Base-by-base conservation (phyloP, 2,113 vertebrate genomes). In the Notothenia coriiceps region DNA sequence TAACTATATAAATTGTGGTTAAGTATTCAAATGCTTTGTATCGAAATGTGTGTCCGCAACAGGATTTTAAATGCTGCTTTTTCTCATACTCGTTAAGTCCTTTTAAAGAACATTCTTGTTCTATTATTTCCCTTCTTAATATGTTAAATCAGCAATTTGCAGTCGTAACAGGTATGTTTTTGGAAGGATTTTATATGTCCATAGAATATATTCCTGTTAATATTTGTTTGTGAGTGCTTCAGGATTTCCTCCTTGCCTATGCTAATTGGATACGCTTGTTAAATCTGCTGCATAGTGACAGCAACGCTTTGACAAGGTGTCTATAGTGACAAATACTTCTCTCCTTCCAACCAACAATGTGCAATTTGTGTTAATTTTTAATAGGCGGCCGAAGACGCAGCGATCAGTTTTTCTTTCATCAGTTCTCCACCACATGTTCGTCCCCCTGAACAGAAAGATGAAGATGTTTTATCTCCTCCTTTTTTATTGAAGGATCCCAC, bases 291-390 rank as follows among this genome's bases (percentile, higher is more conserved):
- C 54, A 79, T 52, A 79, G 4, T 51, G 74, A 77, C 77, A 68
- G 83, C 44, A 68, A 79, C 65, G 43, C 64, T 66, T 60, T 86
- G 67, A 77, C 14, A 3, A 54, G 49, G 12, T 57, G 66, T 80
- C 77, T 75, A 85, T 70, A 57, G 66, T 80, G 72, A 71, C 65
- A 79, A 81, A 85, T 80, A 74, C 68, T 57, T 78, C 55, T 64
- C 49, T 73, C 60, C 14, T 67, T 86, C 70, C 61, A 62, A 35
- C 35, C 35, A 4, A 49, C 40, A 50, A 73, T 80, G 73, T 59
- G 33, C 54, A 74, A 43, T 86, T 78, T 79, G 74, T 65, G 51
- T 80, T 62, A 83, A 89, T 86, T 84, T 83, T 84, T 86, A 86
- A 83, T 77, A 49, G 10, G 49, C 72, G 85, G 80, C 67, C 85